Evolutionary conservation across 2,797 vertebrate species (phyloP), one percentile per base, ranked within the genome.

Genomic region (Sebastes minor): DNA sequence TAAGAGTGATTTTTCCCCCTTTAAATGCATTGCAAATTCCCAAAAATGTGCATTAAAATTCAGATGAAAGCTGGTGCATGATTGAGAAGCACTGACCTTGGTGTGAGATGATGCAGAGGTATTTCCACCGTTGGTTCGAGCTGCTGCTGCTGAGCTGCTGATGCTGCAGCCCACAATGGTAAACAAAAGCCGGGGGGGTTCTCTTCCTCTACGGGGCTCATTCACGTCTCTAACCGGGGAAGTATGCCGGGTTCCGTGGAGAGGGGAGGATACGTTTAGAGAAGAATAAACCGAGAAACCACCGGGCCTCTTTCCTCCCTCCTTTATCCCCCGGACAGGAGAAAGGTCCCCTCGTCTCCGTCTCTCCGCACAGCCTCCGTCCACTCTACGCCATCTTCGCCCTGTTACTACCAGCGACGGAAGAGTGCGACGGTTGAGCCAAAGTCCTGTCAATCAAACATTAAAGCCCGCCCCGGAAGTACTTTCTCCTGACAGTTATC

Each of bases 371-470:
- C 74, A 67, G 55, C 83, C 84, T 91, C 80, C 65, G 16, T 91
- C 80, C 67, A 14, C 53, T 82, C 89, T 91, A 92, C 94, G 94
- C 94, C 94, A 95, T 95, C 83, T 94, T 94, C 76, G 66, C 76
- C 82, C 78, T 76, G 81, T 68, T 86, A 84, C 86, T 74, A 84
- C 86, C 62, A 85, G 72, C 33, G 56, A 55, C 59, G 56, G 76
- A 33, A 66, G 65, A 56, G 28, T 0, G 22, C 42, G 14, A 0
- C 9, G 76, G 88, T 82, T 92, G 90, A 1, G 13, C n/a, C 6
- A 2, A 2, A 12, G 55, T 68, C 2, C 62, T 85, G 89, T 93
- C 94, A 89, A 71, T 94, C 92, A 92, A 73, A 38, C 3, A 42
- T 0, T 3, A 49, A 72, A 5, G 20, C 71, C 92, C 93, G 82